Evolutionary conservation across 2,113 vertebrate species (phyloP).

Genomic region (Embiotoca jacksoni): DNA sequence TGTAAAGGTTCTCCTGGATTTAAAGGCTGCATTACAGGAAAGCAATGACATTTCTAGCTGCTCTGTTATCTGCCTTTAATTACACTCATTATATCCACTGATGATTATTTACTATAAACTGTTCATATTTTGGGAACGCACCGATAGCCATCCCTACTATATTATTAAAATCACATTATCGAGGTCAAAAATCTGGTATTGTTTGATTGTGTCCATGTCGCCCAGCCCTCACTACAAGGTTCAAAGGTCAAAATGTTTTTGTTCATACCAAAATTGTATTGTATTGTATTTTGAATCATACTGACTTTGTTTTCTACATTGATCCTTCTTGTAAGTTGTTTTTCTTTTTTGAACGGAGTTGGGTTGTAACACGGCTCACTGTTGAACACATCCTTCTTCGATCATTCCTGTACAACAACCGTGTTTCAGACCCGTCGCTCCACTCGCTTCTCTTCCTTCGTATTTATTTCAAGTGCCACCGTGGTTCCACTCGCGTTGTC

Average conservation of each 20-base stretch:
- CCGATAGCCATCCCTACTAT: too few relatives aligned
- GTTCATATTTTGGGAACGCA: too few relatives aligned
- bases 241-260: neutral
- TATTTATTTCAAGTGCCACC: slow-evolving; percentile 83
- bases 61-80: too few relatives aligned
- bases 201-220: too few relatives aligned
- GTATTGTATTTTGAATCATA: neutral
- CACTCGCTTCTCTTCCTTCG: slow-evolving; percentile 31
- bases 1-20: too few relatives aligned
- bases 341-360: neutral
- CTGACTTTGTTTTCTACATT: neutral
- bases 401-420: slow-evolving; percentile 27
- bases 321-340: neutral
- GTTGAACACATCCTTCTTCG: neutral
- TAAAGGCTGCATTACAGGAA: too few relatives aligned
- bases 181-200: too few relatives aligned
- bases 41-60: too few relatives aligned
- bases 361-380: neutral
- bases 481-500: slow-evolving; percentile 84
- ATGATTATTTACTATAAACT: too few relatives aligned
- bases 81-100: too few relatives aligned
- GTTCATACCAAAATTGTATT: neutral
- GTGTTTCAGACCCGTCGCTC: slow-evolving; percentile 21
- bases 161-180: too few relatives aligned
- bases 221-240: too few relatives aligned